These are phyloP conservation scores for Cheilosia vulpina DNA, from an alignment of 2,888 invertebrate species.

Conservation along the genomic window DNA sequence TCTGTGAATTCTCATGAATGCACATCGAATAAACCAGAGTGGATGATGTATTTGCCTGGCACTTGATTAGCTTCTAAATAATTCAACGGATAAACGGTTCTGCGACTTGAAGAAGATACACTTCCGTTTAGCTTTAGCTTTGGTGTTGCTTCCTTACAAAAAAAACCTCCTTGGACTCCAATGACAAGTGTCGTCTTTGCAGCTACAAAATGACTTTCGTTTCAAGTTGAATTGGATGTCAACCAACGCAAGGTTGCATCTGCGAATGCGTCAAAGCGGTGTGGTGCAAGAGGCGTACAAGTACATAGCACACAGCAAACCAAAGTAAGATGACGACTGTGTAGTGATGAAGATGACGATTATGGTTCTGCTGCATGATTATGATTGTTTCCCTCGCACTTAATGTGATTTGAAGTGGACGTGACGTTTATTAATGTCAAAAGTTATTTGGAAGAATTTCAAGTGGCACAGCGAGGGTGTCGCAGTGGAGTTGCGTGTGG, in stretches of 20 bases:
- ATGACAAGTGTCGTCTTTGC: conserved; percentile 16
- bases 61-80: conserved; percentile 74
- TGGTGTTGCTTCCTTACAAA: conserved; percentile 17
- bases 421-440: conserved; percentile 73
- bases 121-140: conserved; percentile 56
- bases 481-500: conserved; percentile 61
- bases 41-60: conserved; percentile 58
- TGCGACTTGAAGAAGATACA: conserved; percentile 47
- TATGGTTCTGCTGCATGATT: background rate
- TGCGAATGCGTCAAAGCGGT: background rate
- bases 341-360: background rate
- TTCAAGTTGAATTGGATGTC: conserved; percentile 45
- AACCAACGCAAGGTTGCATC: conserved; percentile 51
- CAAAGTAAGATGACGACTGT: conserved; percentile 18
- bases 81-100: conserved; percentile 63
- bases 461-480: conserved; percentile 63
- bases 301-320: background rate
- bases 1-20: conserved; percentile 44
- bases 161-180: conserved; percentile 28
- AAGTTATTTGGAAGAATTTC: conserved; percentile 66
- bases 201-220: conserved; percentile 29
- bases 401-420: conserved; percentile 64
- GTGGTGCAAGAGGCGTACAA: background rate
- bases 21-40: conserved; percentile 6
- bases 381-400: conserved; percentile 24